These are phyloP conservation scores for Platyrinchus mystaceus DNA, from an alignment of 2,797 vertebrate species.

Conservation along the genomic window DNA sequence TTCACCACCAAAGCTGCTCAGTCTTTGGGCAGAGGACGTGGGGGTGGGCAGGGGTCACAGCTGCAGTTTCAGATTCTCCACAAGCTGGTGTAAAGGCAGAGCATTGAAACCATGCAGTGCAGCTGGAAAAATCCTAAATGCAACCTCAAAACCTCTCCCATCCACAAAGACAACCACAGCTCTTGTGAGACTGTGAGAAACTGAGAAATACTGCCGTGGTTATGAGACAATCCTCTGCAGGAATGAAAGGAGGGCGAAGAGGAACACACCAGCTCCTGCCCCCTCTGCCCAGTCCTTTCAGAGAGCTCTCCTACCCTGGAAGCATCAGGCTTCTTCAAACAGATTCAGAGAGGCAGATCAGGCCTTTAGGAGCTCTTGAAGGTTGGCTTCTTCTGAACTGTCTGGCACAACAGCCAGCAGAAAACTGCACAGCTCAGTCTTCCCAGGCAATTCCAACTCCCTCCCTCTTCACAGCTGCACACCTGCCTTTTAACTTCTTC, in stretches of 20 bases:
- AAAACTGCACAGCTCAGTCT: background rate
- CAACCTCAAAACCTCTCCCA: constrained; percentile 33
- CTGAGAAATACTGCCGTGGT: background rate
- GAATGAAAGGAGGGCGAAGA: background rate
- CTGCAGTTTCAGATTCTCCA: background rate
- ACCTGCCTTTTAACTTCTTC: background rate
- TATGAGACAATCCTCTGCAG: background rate
- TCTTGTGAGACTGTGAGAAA: constrained; percentile 17
- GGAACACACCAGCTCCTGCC: background rate
- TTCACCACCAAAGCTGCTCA: background rate
- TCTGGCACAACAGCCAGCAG: background rate
- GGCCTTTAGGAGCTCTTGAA: background rate
- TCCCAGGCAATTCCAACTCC: background rate
- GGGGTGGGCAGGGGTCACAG: background rate
- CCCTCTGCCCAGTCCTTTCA: background rate
- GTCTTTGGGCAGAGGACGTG: background rate
- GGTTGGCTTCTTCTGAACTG: background rate
- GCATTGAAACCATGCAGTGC: background rate
- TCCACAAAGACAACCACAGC: background rate
- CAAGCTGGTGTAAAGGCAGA: background rate
- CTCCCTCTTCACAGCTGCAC: background rate
- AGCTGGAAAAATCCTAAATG: constrained; percentile 43
- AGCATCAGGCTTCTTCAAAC: background rate
- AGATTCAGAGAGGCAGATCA: background rate
- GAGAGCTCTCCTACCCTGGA: background rate